phyloP scores from a whole-genome alignment of 2,888 invertebrate species.

The Cordylochernes scorpioides region DNA sequence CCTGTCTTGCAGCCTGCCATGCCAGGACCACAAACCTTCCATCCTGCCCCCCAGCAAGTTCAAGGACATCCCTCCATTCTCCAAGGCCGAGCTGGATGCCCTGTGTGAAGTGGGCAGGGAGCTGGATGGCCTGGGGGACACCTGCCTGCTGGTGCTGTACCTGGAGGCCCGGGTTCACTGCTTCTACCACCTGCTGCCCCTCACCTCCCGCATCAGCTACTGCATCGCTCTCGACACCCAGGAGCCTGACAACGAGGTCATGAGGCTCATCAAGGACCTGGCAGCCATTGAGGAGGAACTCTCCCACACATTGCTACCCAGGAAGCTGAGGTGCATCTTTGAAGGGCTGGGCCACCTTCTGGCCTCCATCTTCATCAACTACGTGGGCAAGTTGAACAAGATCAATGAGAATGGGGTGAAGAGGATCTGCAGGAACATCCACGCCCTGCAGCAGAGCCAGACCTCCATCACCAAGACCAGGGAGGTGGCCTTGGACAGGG shows the following conservation, averaged over 20 bases:
- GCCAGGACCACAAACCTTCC: too few species aligned
- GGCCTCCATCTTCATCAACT: constrained; percentile 48
- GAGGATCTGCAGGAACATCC: constrained; percentile 56
- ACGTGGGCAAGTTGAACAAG: constrained; percentile 44
- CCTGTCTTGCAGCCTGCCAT: too few species aligned
- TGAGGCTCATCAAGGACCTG: constrained; percentile 48
- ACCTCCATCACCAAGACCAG: constrained; percentile 46
- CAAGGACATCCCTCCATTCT: constrained; percentile 2
- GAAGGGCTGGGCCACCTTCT: constrained; percentile 62
- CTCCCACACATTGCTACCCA: constrained; percentile 41
- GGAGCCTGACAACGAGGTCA: constrained; percentile 44
- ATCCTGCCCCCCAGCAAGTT: constrained; percentile 1
- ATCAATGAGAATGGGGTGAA: constrained; percentile 57
- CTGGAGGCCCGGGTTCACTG: constrained; percentile 80
- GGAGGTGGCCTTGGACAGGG: constrained; percentile 60
- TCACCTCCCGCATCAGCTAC: constrained; percentile 43
- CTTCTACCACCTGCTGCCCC: constrained; percentile 58
- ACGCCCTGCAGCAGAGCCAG: constrained; percentile 56
- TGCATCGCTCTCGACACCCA: constrained; percentile 40
- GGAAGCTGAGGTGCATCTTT: constrained; percentile 64
- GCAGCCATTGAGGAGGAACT: constrained; percentile 48
- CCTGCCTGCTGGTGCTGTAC: constrained; percentile 66
- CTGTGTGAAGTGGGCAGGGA: constrained; percentile 34
- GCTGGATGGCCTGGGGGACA: constrained; percentile 66
- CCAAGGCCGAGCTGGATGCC: constrained; percentile 7